These are phyloP conservation scores for Plumapathes pennacea DNA, from an alignment of 92 coral and sea anemone genomes.

Conservation along the genomic window DNA sequence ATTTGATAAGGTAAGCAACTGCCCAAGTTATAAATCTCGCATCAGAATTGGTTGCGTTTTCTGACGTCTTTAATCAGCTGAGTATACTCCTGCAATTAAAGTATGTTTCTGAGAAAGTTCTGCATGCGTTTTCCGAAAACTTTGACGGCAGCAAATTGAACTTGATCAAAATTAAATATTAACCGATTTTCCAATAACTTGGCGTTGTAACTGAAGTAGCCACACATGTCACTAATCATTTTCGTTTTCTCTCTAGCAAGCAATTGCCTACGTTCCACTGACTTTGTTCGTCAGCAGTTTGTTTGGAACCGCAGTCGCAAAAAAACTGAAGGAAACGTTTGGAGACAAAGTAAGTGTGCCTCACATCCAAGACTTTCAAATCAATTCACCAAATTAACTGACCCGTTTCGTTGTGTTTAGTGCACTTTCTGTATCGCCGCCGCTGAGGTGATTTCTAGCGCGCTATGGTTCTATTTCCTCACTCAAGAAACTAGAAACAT, in stretches of 20 bases:
- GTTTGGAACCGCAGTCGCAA: constrained; percentile 9
- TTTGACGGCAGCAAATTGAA: no score
- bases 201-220: no score
- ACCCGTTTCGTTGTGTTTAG: constrained; percentile 2
- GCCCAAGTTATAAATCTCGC: no score
- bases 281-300: constrained; percentile 1
- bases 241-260: constrained; percentile 1
- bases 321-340: neutral
- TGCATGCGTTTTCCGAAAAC: no score
- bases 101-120: no score
- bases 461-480: constrained; percentile 4
- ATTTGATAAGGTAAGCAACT: constrained; percentile 15
- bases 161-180: no score
- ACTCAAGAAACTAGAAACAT: neutral
- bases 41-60: no score
- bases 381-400: neutral
- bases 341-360: constrained; percentile 3
- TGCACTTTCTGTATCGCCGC: constrained; percentile 6
- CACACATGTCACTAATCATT: no score
- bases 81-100: no score
- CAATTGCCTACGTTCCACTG: constrained; percentile 13
- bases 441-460: neutral
- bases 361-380: neutral
- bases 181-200: no score
- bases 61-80: no score